Conservation (phyloP, 2,797 vertebrate species). For the Brachymystax lenok region DNA sequence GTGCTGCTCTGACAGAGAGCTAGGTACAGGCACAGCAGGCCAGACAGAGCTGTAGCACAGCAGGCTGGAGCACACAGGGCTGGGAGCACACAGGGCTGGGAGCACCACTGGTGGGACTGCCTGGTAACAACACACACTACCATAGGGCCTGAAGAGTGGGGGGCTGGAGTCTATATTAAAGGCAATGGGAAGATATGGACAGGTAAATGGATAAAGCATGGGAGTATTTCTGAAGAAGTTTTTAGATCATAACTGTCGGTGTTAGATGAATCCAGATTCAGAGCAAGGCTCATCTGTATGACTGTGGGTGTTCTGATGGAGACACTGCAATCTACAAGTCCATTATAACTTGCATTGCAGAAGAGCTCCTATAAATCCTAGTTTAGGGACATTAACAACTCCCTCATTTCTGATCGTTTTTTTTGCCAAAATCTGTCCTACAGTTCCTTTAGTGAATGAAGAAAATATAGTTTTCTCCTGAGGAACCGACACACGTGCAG, state of each 20-base stretch:
- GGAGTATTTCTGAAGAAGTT: background rate
- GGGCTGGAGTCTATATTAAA: background rate
- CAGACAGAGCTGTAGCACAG: background rate
- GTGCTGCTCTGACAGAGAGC: background rate
- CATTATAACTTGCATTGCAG: background rate
- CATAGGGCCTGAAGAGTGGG: background rate
- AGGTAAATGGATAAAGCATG: background rate
- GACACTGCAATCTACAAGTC: background rate
- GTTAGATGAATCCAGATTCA: background rate
- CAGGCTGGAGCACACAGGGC: background rate
- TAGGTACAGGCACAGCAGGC: background rate
- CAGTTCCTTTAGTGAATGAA: slow-evolving; percentile 23
- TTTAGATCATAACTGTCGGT: background rate
- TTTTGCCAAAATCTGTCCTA: background rate
- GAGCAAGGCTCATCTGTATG: background rate
- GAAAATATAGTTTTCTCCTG: slow-evolving; percentile 28
- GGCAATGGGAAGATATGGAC: background rate
- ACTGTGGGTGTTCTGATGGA: background rate
- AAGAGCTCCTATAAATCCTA: background rate
- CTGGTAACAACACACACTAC: background rate
- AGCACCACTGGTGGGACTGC: background rate
- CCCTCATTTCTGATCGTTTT: background rate
- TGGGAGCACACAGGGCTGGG: background rate
- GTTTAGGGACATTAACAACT: background rate
- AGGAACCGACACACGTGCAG: slow-evolving; percentile 28